Evolutionary conservation across 2,797 vertebrate genomes (phyloP), one percentile per base, ranked within the genome.

Genomic region (Scarus forsteni): DNA sequence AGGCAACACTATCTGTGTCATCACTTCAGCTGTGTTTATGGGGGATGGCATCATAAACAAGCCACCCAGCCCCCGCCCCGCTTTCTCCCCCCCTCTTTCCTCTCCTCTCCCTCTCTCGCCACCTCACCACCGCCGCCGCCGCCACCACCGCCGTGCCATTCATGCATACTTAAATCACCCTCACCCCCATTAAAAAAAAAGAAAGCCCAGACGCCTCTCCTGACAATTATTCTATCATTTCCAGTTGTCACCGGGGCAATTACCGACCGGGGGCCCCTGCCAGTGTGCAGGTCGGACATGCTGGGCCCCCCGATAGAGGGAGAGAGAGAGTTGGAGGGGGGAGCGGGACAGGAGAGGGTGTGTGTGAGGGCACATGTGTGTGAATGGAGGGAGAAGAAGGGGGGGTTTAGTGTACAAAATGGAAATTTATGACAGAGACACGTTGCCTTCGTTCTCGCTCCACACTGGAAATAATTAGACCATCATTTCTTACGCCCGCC

Each of bases 221-320:
- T 97, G 96, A 98, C 96, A 98, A 99, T 98, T 98, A 99, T 98
- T 98, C 96, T 97, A 97, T 98, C 97, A 97, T 98, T 98, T 98
- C 96, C 96, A 97, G 96, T 98, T 99, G 98, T 97, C 97, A 98
- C 96, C 93, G 93, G 84, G 95, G 96, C 96, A 98, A 97, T 98
- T 98, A 97, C 94, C 93, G 94, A 95, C 93, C 92, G 80, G 94
- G 94, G 93, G 78, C 95, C 94, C 95, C 95, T 14, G 11, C 34
- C n/a, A 16, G 10, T 94, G 94, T 93, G 93, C 92, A 56, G 81
- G 94, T 94, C 93, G 95, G 94, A 96, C 83, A 95, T 56, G 84
- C 81, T 75, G 89, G 50, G 50, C 50, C 52, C 52, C 89, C 91
- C 80, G 78, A 87, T 87, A 87, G 83, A 44, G 11, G 13, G 73